Evolutionary conservation across 2,113 vertebrate genomes (phyloP).

Genomic region (Oplegnathus fasciatus): DNA sequence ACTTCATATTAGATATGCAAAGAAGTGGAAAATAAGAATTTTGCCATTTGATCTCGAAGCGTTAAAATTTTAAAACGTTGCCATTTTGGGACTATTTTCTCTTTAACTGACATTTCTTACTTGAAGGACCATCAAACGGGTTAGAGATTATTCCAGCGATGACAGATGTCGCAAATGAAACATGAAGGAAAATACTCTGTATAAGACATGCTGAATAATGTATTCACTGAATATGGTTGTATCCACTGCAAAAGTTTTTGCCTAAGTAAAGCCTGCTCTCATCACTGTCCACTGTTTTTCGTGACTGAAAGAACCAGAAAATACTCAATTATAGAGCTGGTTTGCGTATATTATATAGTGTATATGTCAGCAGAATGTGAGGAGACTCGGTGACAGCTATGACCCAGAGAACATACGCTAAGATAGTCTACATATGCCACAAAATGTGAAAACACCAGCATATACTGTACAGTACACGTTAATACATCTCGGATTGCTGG

Average conservation of each 20-base stretch:
- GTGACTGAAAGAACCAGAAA: conserved; percentile 2
- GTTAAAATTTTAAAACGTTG: conserved; percentile 61
- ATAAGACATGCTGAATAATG: conserved; percentile 67
- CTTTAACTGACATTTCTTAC: conserved; percentile 67
- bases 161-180: conserved; percentile 70
- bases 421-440: not conserved
- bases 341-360: not conserved
- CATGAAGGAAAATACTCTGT: conserved; percentile 67
- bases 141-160: conserved; percentile 56
- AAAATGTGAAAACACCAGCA: conserved; percentile 17
- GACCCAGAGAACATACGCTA: not conserved
- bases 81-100: conserved; percentile 68
- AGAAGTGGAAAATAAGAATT: conserved; percentile 66
- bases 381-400: not conserved
- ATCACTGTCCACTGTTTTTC: conserved; percentile 2
- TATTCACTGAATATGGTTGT: conserved; percentile 38
- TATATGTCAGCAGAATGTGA: conserved; percentile 1
- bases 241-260: conserved; percentile 23
- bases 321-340: not conserved
- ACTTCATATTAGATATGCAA: conserved; percentile 60
- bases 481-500: not conserved
- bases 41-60: conserved; percentile 73
- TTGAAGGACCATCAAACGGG: conserved; percentile 64
- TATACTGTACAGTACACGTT: not conserved
- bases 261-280: conserved; percentile 13